phyloP scores from a whole-genome alignment of 2,888 invertebrate species.

The Endotricha flammealis region DNA sequence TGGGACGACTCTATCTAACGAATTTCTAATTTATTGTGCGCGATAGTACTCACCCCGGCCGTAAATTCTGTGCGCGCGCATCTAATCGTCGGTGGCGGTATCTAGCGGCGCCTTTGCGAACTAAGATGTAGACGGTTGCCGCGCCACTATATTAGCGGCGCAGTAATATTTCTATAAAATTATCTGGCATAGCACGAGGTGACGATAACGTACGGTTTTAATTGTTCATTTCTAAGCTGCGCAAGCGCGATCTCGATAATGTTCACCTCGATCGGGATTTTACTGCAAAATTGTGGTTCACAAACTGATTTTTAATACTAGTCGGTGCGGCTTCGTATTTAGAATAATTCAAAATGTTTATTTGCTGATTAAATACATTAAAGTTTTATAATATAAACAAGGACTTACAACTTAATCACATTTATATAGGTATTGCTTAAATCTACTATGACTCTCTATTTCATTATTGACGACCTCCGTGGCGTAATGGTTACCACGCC shows the following conservation, averaged over 20 bases:
- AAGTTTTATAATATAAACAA: too few relatives aligned
- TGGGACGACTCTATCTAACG: conserved; percentile 72
- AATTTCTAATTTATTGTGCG: conserved; percentile 75
- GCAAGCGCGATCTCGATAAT: neutral
- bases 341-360: too few relatives aligned
- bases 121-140: conserved; percentile 56
- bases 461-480: too few relatives aligned
- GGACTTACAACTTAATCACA: too few relatives aligned
- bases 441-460: too few relatives aligned
- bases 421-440: too few relatives aligned
- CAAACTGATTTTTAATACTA: too few relatives aligned
- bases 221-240: conserved; percentile 4
- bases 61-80: conserved; percentile 66
- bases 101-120: conserved; percentile 71
- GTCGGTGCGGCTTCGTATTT: too few relatives aligned
- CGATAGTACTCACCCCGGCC: conserved; percentile 58
- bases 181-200: conserved; percentile 16
- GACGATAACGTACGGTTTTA: conserved; percentile 16
- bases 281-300: neutral
- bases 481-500: too few relatives aligned
- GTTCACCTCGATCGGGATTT: neutral
- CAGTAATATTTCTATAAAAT: conserved; percentile 51
- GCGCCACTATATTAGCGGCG: conserved; percentile 35
- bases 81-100: conserved; percentile 67
- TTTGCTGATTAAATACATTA: too few relatives aligned